phyloP scores from a whole-genome alignment of 2,888 invertebrate genomes.

The Morpho helenor region DNA sequence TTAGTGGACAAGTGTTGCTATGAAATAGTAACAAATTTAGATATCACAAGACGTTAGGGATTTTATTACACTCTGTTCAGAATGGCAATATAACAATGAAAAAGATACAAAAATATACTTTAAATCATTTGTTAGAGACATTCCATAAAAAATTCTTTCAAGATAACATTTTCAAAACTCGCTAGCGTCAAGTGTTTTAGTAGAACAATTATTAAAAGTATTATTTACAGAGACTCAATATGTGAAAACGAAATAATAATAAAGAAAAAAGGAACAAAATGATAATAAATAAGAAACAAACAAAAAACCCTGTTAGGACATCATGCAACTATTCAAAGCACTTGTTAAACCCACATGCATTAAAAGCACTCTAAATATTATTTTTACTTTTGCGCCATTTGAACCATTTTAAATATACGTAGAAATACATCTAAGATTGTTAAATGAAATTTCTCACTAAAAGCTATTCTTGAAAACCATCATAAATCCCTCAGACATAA shows the following conservation, averaged over 20 bases:
- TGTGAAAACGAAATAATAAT: constrained; percentile 32
- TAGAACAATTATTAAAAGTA: constrained; percentile 17
- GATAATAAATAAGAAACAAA: constrained; percentile 20
- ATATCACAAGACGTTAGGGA: constrained; percentile 13
- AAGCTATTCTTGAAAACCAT: too few relatives aligned
- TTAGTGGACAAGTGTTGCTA: constrained; percentile 48
- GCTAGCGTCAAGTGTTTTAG: constrained; percentile 17
- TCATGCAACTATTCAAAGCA: constrained; percentile 11
- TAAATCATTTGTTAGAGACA: too few relatives aligned
- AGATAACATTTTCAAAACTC: not conserved
- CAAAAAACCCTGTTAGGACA: constrained; percentile 17
- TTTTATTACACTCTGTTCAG: not conserved
- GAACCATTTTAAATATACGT: too few relatives aligned
- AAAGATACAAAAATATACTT: too few relatives aligned
- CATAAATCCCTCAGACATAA: too few relatives aligned
- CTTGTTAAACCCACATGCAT: not conserved
- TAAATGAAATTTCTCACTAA: too few relatives aligned
- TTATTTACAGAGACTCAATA: constrained; percentile 34
- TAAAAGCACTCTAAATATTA: constrained; percentile 1
- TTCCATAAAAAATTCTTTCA: too few relatives aligned
- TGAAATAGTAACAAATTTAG: constrained; percentile 15
- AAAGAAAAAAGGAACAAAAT: constrained; percentile 25
- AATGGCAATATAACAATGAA: too few relatives aligned
- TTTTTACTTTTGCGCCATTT: too few relatives aligned
- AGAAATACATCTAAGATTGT: too few relatives aligned